Conservation (phyloP, 37 sponge, comb jelly and placozoan genomes). For the Aplysina aerophoba region DNA sequence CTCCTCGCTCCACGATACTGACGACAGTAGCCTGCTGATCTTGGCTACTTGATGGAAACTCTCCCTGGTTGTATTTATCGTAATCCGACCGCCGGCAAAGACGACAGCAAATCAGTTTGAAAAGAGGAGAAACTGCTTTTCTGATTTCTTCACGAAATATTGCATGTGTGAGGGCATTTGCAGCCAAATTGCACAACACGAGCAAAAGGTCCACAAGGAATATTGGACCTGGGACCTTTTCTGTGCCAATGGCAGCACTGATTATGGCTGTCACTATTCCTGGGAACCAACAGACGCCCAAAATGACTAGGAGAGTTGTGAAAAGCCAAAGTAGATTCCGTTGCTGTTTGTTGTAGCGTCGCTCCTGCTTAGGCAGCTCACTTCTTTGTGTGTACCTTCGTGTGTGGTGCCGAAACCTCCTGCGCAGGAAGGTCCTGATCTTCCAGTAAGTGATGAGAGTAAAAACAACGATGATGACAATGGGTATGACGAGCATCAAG, state of each 20-base stretch:
- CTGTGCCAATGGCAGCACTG: conserved; percentile 16
- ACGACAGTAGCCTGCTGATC: not conserved
- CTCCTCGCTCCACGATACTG: not conserved
- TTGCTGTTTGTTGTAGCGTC: conserved; percentile 6
- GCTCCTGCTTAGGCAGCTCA: not conserved
- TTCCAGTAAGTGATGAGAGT: conserved; percentile 37
- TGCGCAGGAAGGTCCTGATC: conserved; percentile 28
- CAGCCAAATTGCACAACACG: conserved; percentile 27
- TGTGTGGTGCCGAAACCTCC: conserved; percentile 11
- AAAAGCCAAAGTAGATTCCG: conserved; percentile 25
- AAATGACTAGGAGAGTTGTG: conserved; percentile 4
- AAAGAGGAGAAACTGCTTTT: too few species aligned
- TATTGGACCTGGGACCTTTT: conserved; percentile 14
- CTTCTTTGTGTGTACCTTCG: not conserved
- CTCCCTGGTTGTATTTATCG: too few species aligned
- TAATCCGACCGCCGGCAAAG: too few species aligned
- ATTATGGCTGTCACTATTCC: conserved; percentile 30
- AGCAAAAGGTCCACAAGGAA: conserved; percentile 25
- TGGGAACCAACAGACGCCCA: conserved; percentile 33
- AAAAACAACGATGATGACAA: conserved; percentile 16
- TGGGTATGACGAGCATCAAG: conserved; percentile 5
- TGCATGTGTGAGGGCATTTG: conserved; percentile 42
- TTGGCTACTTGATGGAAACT: too few species aligned
- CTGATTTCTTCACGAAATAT: conserved; percentile 34
- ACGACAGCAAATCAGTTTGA: too few species aligned